These are phyloP conservation scores for Passer domesticus DNA, from an alignment of 2,113 vertebrate genomes.

Conservation along the genomic window DNA sequence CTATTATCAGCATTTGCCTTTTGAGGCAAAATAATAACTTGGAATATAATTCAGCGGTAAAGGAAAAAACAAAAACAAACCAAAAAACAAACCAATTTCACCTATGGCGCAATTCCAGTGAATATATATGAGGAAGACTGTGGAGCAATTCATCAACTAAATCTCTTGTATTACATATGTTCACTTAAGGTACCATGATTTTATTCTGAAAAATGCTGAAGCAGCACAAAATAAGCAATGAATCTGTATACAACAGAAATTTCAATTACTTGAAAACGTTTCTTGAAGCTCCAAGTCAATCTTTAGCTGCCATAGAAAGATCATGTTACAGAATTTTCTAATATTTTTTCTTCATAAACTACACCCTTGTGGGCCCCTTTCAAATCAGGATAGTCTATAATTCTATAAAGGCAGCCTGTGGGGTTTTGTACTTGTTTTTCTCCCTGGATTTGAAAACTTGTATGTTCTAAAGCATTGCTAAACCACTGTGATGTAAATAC, in stretches of 20 bases:
- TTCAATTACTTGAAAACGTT: neutral
- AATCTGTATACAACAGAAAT: conserved; percentile 1
- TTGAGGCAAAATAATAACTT: neutral
- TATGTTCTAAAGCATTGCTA: neutral
- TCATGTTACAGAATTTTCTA: neutral
- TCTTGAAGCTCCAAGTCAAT: neutral
- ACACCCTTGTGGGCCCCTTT: neutral
- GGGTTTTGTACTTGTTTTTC: neutral
- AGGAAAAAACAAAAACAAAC: too few species aligned
- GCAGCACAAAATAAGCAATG: neutral
- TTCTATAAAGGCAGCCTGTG: neutral
- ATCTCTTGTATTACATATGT: neutral
- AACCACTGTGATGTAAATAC: neutral
- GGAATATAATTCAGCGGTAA: neutral
- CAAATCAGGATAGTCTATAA: neutral
- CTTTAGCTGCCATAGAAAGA: neutral
- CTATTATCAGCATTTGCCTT: conserved; percentile 11
- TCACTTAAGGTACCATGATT: conserved; percentile 12
- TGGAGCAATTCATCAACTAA: conserved; percentile 24
- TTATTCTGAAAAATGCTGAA: conserved; percentile 21
- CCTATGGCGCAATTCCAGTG: neutral
- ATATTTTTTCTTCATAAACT: neutral
- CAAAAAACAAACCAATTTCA: neutral
- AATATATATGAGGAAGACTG: neutral
- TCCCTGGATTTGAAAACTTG: neutral